phyloP scores from a whole-genome alignment of 2,113 vertebrate genomes.

The Pluvialis apricaria region DNA sequence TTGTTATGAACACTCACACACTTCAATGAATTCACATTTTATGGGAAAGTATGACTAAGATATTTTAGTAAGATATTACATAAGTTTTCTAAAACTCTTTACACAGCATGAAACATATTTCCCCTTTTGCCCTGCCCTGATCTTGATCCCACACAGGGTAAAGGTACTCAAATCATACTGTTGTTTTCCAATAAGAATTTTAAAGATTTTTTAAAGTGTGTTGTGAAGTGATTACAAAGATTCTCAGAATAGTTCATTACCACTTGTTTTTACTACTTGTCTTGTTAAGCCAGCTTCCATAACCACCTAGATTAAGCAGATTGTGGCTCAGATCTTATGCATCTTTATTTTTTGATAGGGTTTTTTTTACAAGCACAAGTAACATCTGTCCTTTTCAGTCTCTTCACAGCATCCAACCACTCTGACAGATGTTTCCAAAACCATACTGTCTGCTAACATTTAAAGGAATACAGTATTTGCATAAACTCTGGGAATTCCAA shows the following conservation, averaged over 20 bases:
- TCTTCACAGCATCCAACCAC: constrained; percentile 67
- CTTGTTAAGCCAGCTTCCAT: neutral
- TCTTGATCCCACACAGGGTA: neutral
- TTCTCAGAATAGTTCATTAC: neutral
- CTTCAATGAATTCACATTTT: neutral
- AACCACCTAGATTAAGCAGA: neutral
- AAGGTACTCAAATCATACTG: neutral
- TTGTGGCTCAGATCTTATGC: neutral
- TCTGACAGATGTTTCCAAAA: constrained; percentile 77
- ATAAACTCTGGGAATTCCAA: constrained; percentile 76
- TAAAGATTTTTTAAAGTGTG: neutral
- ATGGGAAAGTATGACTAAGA: neutral
- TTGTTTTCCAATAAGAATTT: neutral
- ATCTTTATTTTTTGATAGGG: neutral
- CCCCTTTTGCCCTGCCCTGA: neutral
- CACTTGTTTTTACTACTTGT: neutral
- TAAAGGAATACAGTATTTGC: constrained; percentile 73
- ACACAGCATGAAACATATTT: neutral
- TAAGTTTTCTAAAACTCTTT: neutral
- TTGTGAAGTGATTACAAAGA: neutral
- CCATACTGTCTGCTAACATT: constrained; percentile 72
- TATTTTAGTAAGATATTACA: neutral
- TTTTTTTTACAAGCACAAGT: constrained; percentile 44
- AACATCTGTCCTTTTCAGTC: constrained; percentile 78
- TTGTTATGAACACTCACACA: neutral